Conservation (phyloP, 2,113 vertebrate genomes). For the Centrocercus urophasianus region DNA sequence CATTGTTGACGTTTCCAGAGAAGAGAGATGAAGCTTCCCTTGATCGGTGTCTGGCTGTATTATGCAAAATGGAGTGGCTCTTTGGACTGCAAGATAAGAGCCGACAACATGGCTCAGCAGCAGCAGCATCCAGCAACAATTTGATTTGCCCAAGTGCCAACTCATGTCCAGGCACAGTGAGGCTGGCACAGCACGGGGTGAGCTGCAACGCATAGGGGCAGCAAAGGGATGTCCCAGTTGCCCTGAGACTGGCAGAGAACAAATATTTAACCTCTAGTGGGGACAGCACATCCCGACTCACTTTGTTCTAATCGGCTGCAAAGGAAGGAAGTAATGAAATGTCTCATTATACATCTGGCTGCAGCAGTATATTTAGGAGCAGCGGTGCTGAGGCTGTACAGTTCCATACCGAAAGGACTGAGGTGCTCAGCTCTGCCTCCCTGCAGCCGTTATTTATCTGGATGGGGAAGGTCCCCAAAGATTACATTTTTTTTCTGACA, state of each 20-base stretch:
- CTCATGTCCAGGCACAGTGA: background rate
- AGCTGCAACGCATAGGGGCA: no score
- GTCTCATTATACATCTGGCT: slow-evolving; percentile 5
- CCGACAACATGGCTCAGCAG: background rate
- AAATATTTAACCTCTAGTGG: background rate
- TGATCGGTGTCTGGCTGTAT: background rate
- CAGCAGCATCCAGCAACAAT: background rate
- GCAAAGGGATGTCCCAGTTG: background rate
- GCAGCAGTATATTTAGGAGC: background rate
- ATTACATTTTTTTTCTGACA: background rate
- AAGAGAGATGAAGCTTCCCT: background rate
- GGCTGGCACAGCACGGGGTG: background rate
- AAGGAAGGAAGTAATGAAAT: slow-evolving; percentile 66
- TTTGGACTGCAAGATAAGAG: background rate
- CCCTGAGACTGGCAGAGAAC: background rate
- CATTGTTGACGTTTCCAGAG: background rate
- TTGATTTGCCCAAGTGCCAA: background rate
- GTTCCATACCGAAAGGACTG: background rate
- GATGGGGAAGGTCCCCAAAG: background rate
- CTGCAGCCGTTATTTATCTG: background rate
- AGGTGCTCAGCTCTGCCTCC: background rate
- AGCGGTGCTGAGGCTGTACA: background rate
- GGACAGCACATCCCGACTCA: background rate
- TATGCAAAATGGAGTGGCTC: background rate
- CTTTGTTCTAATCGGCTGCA: background rate